Percentiles rank a stretch among this genome's conserved stretches.
These are phyloP conservation scores for Campoplex capitator DNA, from an alignment of 2,888 invertebrate species.

Conservation along the genomic window DNA sequence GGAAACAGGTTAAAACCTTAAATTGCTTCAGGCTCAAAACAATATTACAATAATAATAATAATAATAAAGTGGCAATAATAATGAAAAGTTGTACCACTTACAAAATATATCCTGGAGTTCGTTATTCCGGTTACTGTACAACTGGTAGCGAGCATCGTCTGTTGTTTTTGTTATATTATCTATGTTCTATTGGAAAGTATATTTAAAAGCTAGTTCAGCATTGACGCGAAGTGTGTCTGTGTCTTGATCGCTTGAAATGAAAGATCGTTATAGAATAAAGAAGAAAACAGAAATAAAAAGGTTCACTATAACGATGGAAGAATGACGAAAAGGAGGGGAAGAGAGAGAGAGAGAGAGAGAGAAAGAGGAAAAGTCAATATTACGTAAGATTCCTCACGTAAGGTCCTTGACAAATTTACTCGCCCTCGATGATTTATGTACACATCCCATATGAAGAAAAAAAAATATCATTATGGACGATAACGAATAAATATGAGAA, in stretches of 20 bases:
- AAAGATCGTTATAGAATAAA: constrained; percentile 24
- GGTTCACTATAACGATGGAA: constrained; percentile 53
- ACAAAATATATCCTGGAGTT: constrained; percentile 61
- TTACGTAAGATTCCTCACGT: constrained; percentile 2
- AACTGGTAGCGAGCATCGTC: constrained; percentile 70
- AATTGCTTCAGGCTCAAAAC: constrained; percentile 75
- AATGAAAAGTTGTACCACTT: constrained; percentile 56
- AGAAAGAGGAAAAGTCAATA: constrained; percentile 14
- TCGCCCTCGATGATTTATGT: constrained; percentile 53
- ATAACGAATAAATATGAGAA: constrained; percentile 40
- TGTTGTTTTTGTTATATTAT: constrained; percentile 62
- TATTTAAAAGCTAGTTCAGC: constrained; percentile 70
- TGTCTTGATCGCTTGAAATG: constrained; percentile 1
- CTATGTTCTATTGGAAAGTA: constrained; percentile 72
- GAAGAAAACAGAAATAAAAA: constrained; percentile 36
- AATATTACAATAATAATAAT: constrained; percentile 68
- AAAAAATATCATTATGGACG: constrained; percentile 36
- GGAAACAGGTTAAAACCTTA: constrained; percentile 79
- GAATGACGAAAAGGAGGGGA: constrained; percentile 14
- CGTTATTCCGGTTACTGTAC: constrained; percentile 71
- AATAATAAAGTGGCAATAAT: constrained; percentile 38
- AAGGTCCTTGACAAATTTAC: constrained; percentile 14
- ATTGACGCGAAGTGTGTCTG: constrained; percentile 33
- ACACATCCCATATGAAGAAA: constrained; percentile 51
- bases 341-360: neutral